Evolutionary conservation across 2,113 vertebrate species (phyloP).

Genomic region (Aplodontia rufa): DNA sequence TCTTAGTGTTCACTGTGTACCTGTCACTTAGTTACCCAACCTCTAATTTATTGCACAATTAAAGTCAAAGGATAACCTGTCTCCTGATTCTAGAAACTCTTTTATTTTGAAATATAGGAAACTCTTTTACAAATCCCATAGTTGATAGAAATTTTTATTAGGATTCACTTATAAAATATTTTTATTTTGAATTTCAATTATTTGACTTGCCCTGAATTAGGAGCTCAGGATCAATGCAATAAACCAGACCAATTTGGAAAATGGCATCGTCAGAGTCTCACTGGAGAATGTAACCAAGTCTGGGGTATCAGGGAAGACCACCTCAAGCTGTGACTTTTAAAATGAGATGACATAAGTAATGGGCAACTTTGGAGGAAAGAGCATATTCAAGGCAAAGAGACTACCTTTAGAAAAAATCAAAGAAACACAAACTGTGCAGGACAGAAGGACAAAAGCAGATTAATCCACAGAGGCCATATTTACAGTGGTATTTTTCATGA

Average conservation of each 20-base stretch:
- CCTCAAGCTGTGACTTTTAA: not conserved
- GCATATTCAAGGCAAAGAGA: not conserved
- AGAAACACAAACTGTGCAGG: not conserved
- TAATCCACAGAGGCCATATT: not conserved
- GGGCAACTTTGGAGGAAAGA: not conserved
- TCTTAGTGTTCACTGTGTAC: not conserved
- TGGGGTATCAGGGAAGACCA: not conserved
- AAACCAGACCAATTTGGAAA: not conserved
- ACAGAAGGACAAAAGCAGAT: not conserved
- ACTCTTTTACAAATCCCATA: fast-evolving
- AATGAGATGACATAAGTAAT: not conserved
- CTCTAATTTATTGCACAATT: not conserved
- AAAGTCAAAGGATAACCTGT: not conserved
- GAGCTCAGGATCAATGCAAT: not conserved
- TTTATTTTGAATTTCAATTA: not conserved
- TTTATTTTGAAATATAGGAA: not conserved
- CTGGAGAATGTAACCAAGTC: not conserved
- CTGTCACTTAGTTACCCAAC: not conserved
- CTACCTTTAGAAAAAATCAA: not conserved
- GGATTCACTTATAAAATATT: not conserved
- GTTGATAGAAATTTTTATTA: not conserved
- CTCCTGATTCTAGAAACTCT: not conserved
- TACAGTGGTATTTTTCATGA: not conserved
- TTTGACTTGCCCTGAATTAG: fast-evolving
- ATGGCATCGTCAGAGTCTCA: fast-evolving